phyloP scores from a whole-genome alignment of 2,113 vertebrate species.

The Urocynchramus pylzowi region DNA sequence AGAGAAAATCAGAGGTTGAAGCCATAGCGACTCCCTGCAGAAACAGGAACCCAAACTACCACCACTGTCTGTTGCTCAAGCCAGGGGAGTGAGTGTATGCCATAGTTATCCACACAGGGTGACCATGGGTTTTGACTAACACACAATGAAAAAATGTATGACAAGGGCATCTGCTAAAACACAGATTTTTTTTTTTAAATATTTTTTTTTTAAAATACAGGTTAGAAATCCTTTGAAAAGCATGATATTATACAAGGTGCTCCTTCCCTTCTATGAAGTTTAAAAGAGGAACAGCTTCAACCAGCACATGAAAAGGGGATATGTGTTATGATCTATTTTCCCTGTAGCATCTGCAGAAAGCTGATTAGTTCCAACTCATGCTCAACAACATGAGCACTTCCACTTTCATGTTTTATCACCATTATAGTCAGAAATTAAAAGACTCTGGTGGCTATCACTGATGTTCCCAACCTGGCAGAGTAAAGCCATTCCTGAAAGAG shows the following conservation, averaged over 20 bases:
- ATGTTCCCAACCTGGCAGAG: background rate
- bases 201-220: background rate
- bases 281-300: background rate
- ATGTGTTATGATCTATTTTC: background rate
- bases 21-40: background rate
- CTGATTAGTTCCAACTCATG: background rate
- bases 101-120: background rate
- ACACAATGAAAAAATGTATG: background rate
- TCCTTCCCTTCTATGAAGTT: background rate
- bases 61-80: background rate
- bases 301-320: background rate
- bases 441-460: background rate
- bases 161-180: background rate
- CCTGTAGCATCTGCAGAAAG: background rate
- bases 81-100: background rate
- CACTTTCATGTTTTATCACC: constrained; percentile 8
- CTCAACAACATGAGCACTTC: background rate
- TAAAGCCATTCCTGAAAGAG: background rate
- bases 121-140: background rate
- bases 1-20: background rate
- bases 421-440: background rate
- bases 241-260: background rate
- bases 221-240: background rate
- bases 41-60: background rate
- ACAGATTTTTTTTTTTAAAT: background rate